Percentiles rank a stretch among this genome's conserved stretches.
Conservation (phyloP, 2,888 invertebrate species). For the Neoaliturus tenellus region DNA sequence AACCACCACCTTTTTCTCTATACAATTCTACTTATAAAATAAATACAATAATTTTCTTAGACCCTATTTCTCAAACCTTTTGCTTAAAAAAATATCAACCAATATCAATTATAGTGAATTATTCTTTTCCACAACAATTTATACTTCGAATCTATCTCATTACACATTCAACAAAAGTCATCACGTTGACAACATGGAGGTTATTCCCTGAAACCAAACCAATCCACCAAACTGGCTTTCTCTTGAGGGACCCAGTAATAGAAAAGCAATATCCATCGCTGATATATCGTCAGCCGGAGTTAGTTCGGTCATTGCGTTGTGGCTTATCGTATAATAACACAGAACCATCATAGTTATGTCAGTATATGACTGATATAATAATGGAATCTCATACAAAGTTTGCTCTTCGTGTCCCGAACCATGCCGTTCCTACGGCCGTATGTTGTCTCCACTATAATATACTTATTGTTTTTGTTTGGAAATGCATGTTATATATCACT, state of each 20-base stretch:
- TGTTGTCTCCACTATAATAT: not conserved
- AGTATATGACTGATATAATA: constrained; percentile 11
- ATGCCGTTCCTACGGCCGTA: not conserved
- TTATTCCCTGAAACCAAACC: not conserved
- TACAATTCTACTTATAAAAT: too few relatives aligned
- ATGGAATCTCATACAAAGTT: constrained; percentile 23
- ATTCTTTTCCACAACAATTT: too few relatives aligned
- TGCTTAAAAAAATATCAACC: too few relatives aligned
- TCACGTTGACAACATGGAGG: not conserved
- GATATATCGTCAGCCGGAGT: not conserved
- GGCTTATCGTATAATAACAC: not conserved
- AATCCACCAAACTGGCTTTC: not conserved
- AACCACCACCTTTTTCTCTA: too few relatives aligned
- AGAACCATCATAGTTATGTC: not conserved
- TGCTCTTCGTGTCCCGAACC: not conserved
- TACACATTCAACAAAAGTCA: too few relatives aligned
- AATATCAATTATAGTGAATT: too few relatives aligned
- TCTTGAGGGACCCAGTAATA: not conserved
- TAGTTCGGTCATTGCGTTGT: not conserved
- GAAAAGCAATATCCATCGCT: constrained; percentile 2
- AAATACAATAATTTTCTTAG: too few relatives aligned
- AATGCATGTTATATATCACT: too few relatives aligned
- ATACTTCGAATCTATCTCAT: too few relatives aligned
- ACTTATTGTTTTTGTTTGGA: not conserved
- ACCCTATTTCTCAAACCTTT: too few relatives aligned